Evolutionary conservation across 2,888 invertebrate species (phyloP), one percentile per base, ranked within the genome.

Genomic region (Endotricha flammealis): DNA sequence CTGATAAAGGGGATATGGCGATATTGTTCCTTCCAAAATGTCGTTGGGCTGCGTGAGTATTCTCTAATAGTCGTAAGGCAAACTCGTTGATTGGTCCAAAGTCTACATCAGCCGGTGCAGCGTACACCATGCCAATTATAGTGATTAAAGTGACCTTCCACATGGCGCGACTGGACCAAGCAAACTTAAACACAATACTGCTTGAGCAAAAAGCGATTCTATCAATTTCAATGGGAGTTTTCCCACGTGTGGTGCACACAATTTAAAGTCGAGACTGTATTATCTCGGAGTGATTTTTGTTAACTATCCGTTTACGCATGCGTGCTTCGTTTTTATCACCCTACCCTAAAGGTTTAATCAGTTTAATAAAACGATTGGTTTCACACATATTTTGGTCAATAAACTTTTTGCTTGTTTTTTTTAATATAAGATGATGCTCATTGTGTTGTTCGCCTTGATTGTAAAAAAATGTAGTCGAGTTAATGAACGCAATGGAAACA

Each of bases 1-100:
- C 59, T 1, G 87, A 86, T 1, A 86, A 38, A 0, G 86, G 86
- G 1, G 85, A 81, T 32, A 83, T 48, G 0, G 74, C 82, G 4
- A 79, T 51, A 42, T 85, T 85, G 14, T 66, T 71, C 1, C 48
- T 60, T 1, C 74, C 80, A 35, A 76, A 81, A 46, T 68, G 76
- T 2, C 82, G 78, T 65, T 79, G 74, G 20, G 56, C 72, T 3
- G 73, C 64, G 49, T 75, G 77, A 1, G 75, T 71, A 34, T 83
- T 77, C 41, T 81, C 75, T 2, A 86, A 53, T 10, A 86, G 49
- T 40, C 68, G 65, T 5, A 83, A 47, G 0, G 83, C 65, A 44
- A 86, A 86, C 37, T 72, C 60, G 39, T 83, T 86, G 1, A 82
- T 54, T 0, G 72, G 62, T 2, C 58, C 46, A 30, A 76, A 78